Percentiles rank a stretch among this genome's conserved stretches.
These are phyloP conservation scores for Cryptomyrus ogoouensis DNA, from an alignment of 2,113 vertebrate species.

Conservation along the genomic window DNA sequence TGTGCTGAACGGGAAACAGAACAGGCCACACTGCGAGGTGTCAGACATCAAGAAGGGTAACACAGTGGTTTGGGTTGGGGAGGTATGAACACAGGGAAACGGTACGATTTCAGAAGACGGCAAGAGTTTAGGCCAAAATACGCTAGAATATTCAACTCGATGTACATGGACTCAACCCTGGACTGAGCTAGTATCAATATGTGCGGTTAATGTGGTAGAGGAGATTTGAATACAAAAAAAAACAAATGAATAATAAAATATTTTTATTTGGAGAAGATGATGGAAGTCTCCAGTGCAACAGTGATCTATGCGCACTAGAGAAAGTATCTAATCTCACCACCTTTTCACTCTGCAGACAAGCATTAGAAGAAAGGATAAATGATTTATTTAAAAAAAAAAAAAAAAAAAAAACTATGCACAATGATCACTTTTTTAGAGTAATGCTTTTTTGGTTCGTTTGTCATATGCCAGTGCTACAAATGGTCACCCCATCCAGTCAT, in stretches of 20 bases:
- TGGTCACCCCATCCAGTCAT: constrained; percentile 50
- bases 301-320: constrained; percentile 63
- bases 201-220: constrained; percentile 51
- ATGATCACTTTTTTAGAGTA: constrained; percentile 66
- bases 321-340: constrained; percentile 65
- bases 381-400: constrained; percentile 41
- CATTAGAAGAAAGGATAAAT: constrained; percentile 49
- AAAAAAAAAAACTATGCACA: constrained; percentile 64
- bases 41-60: constrained; percentile 77
- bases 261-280: constrained; percentile 55
- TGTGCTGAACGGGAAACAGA: constrained; percentile 79
- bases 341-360: constrained; percentile 62
- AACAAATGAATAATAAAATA: constrained; percentile 54
- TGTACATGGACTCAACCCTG: constrained; percentile 57
- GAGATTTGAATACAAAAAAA: constrained; percentile 30
- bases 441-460: constrained; percentile 56
- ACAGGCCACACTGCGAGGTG: constrained; percentile 80
- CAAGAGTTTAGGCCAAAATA: constrained; percentile 44
- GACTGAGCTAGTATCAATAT: constrained; percentile 50
- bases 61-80: constrained; percentile 88
- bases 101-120: constrained; percentile 10
- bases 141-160: constrained; percentile 47
- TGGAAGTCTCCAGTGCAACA: constrained; percentile 64
- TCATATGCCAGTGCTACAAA: constrained; percentile 56
- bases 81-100: constrained; percentile 73